Conservation (phyloP, 2,113 vertebrate genomes). For the Sitta europaea region DNA sequence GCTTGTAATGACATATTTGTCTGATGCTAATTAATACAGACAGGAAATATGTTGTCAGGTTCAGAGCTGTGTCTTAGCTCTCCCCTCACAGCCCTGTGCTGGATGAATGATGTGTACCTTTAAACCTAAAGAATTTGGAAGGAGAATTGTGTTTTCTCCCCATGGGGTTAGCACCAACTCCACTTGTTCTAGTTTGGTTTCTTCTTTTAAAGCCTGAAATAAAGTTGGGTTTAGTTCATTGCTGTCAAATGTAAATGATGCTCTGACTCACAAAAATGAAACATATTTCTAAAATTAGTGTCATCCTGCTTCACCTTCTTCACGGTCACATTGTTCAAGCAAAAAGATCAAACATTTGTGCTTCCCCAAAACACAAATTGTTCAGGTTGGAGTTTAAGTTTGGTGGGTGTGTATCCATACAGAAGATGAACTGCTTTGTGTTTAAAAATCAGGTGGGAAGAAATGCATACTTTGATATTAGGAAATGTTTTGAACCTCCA, state of each 20-base stretch:
- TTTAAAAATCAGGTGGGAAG: not conserved
- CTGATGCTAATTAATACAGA: not conserved
- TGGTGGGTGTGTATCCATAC: not conserved
- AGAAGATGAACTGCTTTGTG: not conserved
- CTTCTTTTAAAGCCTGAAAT: not conserved
- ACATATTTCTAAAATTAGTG: not conserved
- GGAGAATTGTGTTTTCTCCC: not conserved
- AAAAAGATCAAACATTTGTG: not conserved
- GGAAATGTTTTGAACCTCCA: not conserved
- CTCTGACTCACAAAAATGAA: not conserved
- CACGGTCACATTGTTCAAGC: rapidly evolving
- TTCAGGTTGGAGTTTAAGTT: not conserved
- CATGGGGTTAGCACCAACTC: not conserved
- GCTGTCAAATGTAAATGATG: not conserved
- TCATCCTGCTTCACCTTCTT: not conserved
- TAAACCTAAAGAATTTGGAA: not conserved
- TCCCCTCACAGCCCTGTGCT: not conserved
- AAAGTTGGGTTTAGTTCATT: not conserved
- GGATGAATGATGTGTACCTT: not conserved
- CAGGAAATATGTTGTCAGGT: not conserved
- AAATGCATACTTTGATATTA: not conserved
- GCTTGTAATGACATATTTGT: not conserved
- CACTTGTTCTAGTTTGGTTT: rapidly evolving
- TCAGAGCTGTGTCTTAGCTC: not conserved
- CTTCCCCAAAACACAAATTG: not conserved